These are phyloP conservation scores for Micrasema longulum DNA, from an alignment of 1,140 invertebrate species.

Conservation along the genomic window DNA sequence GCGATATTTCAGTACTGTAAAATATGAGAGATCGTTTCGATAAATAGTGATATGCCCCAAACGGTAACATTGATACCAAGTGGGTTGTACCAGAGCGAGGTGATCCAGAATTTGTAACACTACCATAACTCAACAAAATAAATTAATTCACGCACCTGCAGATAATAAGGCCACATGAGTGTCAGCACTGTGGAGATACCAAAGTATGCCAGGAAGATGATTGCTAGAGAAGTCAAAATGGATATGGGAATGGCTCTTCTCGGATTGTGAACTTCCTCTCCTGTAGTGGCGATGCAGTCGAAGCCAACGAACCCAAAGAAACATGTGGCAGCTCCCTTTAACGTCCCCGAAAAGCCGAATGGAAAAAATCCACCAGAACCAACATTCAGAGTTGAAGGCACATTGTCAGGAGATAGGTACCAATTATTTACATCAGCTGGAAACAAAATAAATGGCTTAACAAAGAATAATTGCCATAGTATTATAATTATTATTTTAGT, in stretches of 20 bases:
- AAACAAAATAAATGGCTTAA: too few relatives aligned
- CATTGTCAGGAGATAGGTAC: constrained; percentile 49
- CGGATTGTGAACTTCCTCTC: constrained; percentile 89
- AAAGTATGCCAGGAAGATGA: constrained; percentile 88
- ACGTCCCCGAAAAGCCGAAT: constrained; percentile 73
- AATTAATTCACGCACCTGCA: constrained; percentile 69
- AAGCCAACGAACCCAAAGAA: constrained; percentile 97
- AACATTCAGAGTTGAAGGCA: constrained; percentile 42
- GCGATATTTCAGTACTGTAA: too few relatives aligned
- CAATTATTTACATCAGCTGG: too few relatives aligned
- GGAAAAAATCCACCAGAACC: constrained; percentile 77
- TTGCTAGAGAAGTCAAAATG: constrained; percentile 82
- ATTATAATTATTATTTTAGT: too few relatives aligned
- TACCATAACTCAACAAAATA: too few relatives aligned
- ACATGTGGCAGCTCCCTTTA: constrained; percentile 90
- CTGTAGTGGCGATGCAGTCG: constrained; percentile 90
- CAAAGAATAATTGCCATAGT: too few relatives aligned
- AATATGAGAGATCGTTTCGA: too few relatives aligned
- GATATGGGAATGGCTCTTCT: constrained; percentile 88
- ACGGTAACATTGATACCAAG: too few relatives aligned
- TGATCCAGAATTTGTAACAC: too few relatives aligned
- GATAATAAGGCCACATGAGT: constrained; percentile 86
- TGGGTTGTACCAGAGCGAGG: too few relatives aligned
- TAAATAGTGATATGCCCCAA: too few relatives aligned
- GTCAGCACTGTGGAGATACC: constrained; percentile 86